phyloP scores from a whole-genome alignment of 2,113 vertebrate genomes.

The Mellivora capensis region DNA sequence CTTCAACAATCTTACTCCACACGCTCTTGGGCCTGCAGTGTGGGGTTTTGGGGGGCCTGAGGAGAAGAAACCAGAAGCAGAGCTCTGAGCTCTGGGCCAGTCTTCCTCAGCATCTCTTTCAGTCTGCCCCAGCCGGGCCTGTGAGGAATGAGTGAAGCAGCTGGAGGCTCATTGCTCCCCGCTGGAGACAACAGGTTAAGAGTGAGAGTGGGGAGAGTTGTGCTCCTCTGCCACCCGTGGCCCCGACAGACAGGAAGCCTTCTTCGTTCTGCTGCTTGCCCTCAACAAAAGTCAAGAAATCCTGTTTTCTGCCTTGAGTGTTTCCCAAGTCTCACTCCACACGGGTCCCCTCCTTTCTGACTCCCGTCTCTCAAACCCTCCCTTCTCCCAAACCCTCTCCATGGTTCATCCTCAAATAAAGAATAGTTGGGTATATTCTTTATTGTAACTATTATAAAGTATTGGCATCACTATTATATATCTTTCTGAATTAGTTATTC shows the following conservation, averaged over 20 bases:
- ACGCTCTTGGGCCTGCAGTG: too few species aligned
- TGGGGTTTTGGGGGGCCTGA: background rate
- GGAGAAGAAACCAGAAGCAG: background rate
- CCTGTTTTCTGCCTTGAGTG: background rate
- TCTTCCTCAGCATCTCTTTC: background rate
- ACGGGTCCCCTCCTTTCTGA: background rate
- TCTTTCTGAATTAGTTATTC: background rate
- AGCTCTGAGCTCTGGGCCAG: background rate
- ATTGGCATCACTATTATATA: background rate
- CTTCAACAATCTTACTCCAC: background rate
- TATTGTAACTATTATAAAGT: background rate
- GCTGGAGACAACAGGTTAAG: background rate
- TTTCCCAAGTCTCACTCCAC: background rate
- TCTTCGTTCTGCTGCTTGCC: background rate
- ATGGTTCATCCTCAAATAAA: background rate
- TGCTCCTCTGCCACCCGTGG: background rate
- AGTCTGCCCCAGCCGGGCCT: background rate
- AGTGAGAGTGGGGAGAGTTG: background rate
- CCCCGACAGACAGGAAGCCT: background rate
- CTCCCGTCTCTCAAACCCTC: background rate
- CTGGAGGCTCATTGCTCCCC: background rate
- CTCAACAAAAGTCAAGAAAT: background rate
- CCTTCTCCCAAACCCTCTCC: background rate
- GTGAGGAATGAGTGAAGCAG: background rate
- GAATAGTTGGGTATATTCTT: background rate